Conservation (phyloP, 2,113 vertebrate genomes). For the Engystomops pustulosus region DNA sequence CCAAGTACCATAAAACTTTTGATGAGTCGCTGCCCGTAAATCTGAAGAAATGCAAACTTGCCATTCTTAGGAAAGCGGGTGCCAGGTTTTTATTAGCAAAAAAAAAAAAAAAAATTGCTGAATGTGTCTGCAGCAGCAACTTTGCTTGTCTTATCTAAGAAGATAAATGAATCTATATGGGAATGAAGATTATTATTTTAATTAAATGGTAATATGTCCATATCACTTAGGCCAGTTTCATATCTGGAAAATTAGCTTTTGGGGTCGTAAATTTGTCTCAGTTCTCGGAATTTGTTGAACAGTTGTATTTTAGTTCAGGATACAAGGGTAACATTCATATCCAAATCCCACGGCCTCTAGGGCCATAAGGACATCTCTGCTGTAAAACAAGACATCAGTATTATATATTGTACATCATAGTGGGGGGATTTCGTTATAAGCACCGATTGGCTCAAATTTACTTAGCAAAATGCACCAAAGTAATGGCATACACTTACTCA, state of each 20-base stretch:
- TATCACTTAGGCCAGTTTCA: not conserved
- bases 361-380: too few species aligned
- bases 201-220: slow-evolving; percentile 33
- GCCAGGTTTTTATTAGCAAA: slow-evolving; percentile 47
- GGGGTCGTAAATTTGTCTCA: not conserved
- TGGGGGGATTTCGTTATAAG: too few species aligned
- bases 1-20: slow-evolving; percentile 42
- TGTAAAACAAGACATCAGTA: too few species aligned
- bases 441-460: too few species aligned
- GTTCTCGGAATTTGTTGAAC: not conserved
- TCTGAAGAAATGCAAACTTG: slow-evolving; percentile 49
- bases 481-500: too few species aligned
- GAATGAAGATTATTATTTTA: slow-evolving; percentile 30
- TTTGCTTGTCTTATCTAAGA: slow-evolving; percentile 28
- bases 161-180: slow-evolving; percentile 33
- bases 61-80: slow-evolving; percentile 12
- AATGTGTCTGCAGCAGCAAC: slow-evolving; percentile 35
- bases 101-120: too few species aligned
- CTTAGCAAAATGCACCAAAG: too few species aligned
- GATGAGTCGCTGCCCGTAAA: slow-evolving; percentile 43
- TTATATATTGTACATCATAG: too few species aligned
- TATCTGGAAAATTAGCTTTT: not conserved
- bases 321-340: not conserved
- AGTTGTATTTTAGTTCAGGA: not conserved
- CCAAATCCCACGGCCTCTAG: too few species aligned